Conservation (phyloP, 2,888 invertebrate species). For the Antitype chi region DNA sequence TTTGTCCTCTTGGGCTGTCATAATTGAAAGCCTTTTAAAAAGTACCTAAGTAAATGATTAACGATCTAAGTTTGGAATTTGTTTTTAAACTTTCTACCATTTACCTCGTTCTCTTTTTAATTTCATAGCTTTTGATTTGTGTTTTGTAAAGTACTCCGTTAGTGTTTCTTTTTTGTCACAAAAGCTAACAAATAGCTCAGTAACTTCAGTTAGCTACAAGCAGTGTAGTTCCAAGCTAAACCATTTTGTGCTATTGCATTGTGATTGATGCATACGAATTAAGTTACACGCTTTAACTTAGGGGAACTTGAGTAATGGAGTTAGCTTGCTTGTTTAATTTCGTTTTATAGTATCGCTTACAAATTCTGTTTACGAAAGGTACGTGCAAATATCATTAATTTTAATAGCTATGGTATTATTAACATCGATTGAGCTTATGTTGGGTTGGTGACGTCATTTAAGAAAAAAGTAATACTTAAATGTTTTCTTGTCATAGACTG, state of each 20-base stretch:
- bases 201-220: not conserved
- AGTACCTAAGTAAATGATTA: too few relatives aligned
- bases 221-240: constrained; percentile 32
- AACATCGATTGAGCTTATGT: not conserved
- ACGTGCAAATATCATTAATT: constrained; percentile 1
- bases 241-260: constrained; percentile 38
- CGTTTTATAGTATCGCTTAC: constrained; percentile 54
- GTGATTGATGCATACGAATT: constrained; percentile 63
- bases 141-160: not conserved
- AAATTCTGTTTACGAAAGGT: constrained; percentile 34
- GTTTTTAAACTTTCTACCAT: not conserved
- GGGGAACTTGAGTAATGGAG: constrained; percentile 58
- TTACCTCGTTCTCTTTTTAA: too few relatives aligned
- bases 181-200: constrained; percentile 14
- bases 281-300: constrained; percentile 54
- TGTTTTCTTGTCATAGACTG: constrained; percentile 4
- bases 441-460: not conserved
- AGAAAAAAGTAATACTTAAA: constrained; percentile 18
- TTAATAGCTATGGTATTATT: not conserved
- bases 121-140: not conserved
- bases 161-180: constrained; percentile 1
- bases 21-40: too few relatives aligned
- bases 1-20: too few relatives aligned
- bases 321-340: constrained; percentile 61
- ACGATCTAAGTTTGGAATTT: too few relatives aligned